Conservation (phyloP, 2,113 vertebrate genomes). For the Rissa tridactyla region DNA sequence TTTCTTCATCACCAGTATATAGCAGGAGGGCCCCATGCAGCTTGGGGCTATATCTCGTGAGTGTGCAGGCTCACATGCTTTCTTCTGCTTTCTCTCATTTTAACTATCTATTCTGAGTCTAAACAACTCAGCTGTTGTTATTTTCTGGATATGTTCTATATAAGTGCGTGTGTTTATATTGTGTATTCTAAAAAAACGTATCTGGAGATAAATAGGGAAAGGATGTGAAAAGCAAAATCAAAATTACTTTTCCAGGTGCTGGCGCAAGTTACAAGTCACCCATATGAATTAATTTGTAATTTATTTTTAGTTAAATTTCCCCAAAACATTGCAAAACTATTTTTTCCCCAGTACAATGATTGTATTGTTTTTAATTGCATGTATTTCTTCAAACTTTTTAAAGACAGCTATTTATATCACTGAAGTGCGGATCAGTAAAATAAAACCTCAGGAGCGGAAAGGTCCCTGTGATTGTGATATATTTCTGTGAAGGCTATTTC, state of each 20-base stretch:
- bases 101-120: background rate
- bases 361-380: background rate
- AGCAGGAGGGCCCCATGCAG: background rate
- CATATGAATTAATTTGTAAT: background rate
- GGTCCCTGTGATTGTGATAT: background rate
- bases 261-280: background rate
- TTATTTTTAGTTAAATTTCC: background rate
- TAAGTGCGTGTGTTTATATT: background rate
- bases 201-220: conserved; percentile 12
- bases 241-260: conserved; percentile 6
- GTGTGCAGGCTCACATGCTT: background rate
- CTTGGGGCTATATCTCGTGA: background rate
- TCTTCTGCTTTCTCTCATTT: background rate
- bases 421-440: background rate
- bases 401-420: background rate
- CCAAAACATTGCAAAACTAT: background rate
- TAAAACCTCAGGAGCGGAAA: background rate
- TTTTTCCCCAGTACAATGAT: background rate
- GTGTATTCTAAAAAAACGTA: background rate
- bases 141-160: background rate
- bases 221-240: background rate
- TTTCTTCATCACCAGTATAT: background rate
- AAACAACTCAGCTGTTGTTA: conserved; percentile 15
- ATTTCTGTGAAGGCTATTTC: conserved; percentile 2
- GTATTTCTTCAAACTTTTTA: background rate